Evolutionary conservation across 2,888 invertebrate species (phyloP), one percentile per base, ranked within the genome.

Genomic region (Magallana nippona): DNA sequence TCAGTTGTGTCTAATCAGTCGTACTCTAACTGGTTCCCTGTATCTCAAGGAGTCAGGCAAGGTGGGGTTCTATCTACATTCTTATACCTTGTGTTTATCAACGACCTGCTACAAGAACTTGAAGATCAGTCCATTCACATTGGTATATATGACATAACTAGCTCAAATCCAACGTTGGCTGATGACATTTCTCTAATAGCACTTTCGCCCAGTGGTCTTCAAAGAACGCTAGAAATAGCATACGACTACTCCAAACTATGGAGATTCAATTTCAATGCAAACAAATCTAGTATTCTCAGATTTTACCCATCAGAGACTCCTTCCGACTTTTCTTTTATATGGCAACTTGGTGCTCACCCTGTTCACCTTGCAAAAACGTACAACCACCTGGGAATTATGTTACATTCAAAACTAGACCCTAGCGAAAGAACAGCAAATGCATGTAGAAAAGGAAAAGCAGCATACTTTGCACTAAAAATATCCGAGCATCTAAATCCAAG

Each of bases 341-440:
- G 63, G 82, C 19, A 27, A 13, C 44, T 78, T 19, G 55, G 60
- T n/a, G n/a, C 27, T 27, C 44, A 78, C 10, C 19, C 8, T 19
- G 78, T 82, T n/a, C 58, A 27, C 15, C 44, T 19, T n/a, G 15
- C 57, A 15, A 56, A 79, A 56, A 56, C 15, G 5, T 58, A 81
- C 55, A 81, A 60, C 22, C 81, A 81, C 58, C 63, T 81, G 2
- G 82, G 82, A 57, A 78, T 82, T 78, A 13, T 57, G 15, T 60
- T 82, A 19, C 57, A 82, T 11, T 62, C 22, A 3, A 79, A 79
- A 27, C 17, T 77, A 2, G 60, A 19, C 19, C 32, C 2, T 13
- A 19, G 17, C 15, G n/a, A 22, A 11, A 78, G 19, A 58, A 71
- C 56, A 17, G 17, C 10, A 19, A 55, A 19, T 5, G n/a, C 60